phyloP scores from a whole-genome alignment of 2,888 invertebrate species.

The Hanleya hanleyi region DNA sequence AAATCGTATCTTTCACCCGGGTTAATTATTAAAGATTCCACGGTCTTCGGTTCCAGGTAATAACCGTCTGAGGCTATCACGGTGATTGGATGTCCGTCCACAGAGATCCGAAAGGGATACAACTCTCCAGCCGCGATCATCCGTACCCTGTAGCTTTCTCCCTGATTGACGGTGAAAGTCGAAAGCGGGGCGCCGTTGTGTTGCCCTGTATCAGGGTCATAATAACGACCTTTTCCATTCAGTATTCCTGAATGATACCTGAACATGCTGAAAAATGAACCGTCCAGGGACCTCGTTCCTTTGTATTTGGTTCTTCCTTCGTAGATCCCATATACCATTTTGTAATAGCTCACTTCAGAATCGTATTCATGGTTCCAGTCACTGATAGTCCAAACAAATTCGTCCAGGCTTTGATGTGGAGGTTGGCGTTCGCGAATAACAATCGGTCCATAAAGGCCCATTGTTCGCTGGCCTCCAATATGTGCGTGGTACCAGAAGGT shows the following conservation, averaged over 20 bases:
- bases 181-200: conserved; percentile 43
- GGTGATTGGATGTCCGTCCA: conserved; percentile 49
- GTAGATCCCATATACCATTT: conserved; percentile 45
- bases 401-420: conserved; percentile 14
- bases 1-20: conserved; percentile 47
- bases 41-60: conserved; percentile 44
- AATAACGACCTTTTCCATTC: conserved; percentile 53
- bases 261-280: conserved; percentile 39
- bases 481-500: conserved; percentile 55
- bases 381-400: conserved; percentile 45
- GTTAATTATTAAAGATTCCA: conserved; percentile 38
- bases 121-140: conserved; percentile 48
- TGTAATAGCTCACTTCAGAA: conserved; percentile 41
- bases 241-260: conserved; percentile 45
- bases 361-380: conserved; percentile 57
- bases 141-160: conserved; percentile 46
- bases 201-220: conserved; percentile 18
- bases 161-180: conserved; percentile 35
- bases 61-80: conserved; percentile 54
- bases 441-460: conserved; percentile 61
- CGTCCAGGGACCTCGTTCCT: conserved; percentile 37
- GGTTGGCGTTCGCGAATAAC: conserved; percentile 44
- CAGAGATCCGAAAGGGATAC: conserved; percentile 49
- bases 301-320: conserved; percentile 30
- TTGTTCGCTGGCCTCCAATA: conserved; percentile 50